phyloP scores from a whole-genome alignment of 2,888 invertebrate genomes.

The Lycocerus yunnanus region DNA sequence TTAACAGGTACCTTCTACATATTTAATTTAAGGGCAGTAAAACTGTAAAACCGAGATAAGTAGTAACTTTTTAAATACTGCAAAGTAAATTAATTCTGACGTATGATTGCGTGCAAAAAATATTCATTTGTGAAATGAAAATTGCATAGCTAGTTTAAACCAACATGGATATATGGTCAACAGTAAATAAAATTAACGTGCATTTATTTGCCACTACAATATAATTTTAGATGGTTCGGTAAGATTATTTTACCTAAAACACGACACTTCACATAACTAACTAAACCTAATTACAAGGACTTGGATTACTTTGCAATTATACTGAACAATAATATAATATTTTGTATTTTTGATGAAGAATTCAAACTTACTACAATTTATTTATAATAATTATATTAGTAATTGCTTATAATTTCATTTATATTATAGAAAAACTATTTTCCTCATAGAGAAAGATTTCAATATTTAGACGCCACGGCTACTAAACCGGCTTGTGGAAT shows the following conservation, averaged over 20 bases:
- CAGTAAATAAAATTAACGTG: not conserved
- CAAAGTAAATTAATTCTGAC: not conserved
- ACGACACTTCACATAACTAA: not conserved
- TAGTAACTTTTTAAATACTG: not conserved
- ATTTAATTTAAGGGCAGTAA: not conserved
- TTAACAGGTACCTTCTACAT: not conserved
- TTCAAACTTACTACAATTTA: too few relatives aligned
- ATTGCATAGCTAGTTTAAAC: not conserved
- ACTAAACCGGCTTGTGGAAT: too few relatives aligned
- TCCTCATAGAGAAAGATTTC: too few relatives aligned
- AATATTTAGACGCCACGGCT: too few relatives aligned
- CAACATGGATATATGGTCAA: not conserved
- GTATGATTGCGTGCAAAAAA: not conserved
- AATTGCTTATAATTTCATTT: too few relatives aligned
- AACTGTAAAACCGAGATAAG: not conserved
- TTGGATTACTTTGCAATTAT: not conserved
- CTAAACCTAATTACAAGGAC: not conserved
- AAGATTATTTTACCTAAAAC: constrained; percentile 1
- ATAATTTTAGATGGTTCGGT: not conserved
- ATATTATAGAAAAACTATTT: too few relatives aligned
- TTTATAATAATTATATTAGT: too few relatives aligned
- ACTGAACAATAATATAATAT: not conserved
- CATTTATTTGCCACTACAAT: not conserved
- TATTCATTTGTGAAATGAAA: not conserved
- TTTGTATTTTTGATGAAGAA: not conserved